Conservation (phyloP, 2,888 invertebrate genomes). For the Boloria selene region DNA sequence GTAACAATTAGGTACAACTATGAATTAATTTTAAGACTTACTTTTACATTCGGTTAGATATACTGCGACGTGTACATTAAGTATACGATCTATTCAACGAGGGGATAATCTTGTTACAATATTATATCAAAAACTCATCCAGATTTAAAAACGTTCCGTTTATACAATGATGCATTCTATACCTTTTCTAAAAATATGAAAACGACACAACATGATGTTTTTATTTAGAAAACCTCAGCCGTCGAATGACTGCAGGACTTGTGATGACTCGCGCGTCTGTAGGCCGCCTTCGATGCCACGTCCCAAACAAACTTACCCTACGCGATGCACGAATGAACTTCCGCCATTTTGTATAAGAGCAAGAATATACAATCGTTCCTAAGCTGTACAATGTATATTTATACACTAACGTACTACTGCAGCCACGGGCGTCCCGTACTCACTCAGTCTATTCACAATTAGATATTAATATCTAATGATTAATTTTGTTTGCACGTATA, state of each 20-base stretch:
- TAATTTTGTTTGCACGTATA: conserved; percentile 28
- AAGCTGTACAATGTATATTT: conserved; percentile 74
- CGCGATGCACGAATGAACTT: conserved; percentile 51
- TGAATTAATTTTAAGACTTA: conserved; percentile 66
- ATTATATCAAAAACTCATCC: conserved; percentile 67
- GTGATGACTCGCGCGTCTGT: too few species aligned
- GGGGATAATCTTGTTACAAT: conserved; percentile 72
- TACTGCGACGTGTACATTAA: conserved; percentile 72
- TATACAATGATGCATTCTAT: conserved; percentile 65
- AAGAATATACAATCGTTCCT: conserved; percentile 77
- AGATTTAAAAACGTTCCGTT: conserved; percentile 60
- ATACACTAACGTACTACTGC: conserved; percentile 63
- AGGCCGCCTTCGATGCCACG: too few species aligned
- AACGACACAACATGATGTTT: conserved; percentile 73
- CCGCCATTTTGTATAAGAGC: conserved; percentile 67
- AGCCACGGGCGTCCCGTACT: conserved; percentile 36
- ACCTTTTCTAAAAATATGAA: conserved; percentile 76
- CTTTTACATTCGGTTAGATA: conserved; percentile 64
- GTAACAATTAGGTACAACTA: conserved; percentile 80
- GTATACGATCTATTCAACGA: conserved; percentile 70
- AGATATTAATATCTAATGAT: conserved; percentile 53
- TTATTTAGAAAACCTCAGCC: conserved; percentile 57
- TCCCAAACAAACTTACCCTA: conserved; percentile 44
- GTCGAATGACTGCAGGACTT: conserved; percentile 31
- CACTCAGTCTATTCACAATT: conserved; percentile 64